phyloP scores from a whole-genome alignment of 2,888 invertebrate genomes.

The Atethmia centrago region DNA sequence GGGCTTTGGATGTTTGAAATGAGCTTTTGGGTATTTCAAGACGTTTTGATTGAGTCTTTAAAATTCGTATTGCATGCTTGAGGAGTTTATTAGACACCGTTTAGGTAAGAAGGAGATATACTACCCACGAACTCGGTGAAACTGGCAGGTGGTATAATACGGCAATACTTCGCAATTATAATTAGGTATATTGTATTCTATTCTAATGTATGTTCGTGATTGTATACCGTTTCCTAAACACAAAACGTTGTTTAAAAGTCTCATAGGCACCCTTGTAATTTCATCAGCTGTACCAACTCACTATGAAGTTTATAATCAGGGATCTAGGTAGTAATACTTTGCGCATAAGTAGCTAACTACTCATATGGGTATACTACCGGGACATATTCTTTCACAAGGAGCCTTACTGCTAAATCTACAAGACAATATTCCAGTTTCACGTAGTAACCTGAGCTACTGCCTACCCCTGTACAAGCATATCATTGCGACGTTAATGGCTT shows the following conservation, averaged over 20 bases:
- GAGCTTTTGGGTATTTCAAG: not conserved
- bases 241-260: not conserved
- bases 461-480: constrained; percentile 49
- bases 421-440: constrained; percentile 49
- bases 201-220: not conserved
- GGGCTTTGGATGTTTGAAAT: not conserved
- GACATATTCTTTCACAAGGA: not conserved
- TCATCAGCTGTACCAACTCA: not conserved
- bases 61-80: not conserved
- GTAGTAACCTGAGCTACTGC: constrained; percentile 48
- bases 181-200: not conserved
- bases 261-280: not conserved
- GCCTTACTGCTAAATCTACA: constrained; percentile 14
- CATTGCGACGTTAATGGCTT: constrained; percentile 62
- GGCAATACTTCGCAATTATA: not conserved
- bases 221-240: not conserved
- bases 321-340: not conserved
- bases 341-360: not conserved
- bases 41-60: not conserved
- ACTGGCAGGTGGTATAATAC: not conserved
- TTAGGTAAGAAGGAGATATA: not conserved
- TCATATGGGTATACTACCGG: not conserved
- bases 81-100: not conserved
- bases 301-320: not conserved
- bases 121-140: not conserved